phyloP scores from a whole-genome alignment of 2,888 invertebrate genomes.

The Euproctis similis region DNA sequence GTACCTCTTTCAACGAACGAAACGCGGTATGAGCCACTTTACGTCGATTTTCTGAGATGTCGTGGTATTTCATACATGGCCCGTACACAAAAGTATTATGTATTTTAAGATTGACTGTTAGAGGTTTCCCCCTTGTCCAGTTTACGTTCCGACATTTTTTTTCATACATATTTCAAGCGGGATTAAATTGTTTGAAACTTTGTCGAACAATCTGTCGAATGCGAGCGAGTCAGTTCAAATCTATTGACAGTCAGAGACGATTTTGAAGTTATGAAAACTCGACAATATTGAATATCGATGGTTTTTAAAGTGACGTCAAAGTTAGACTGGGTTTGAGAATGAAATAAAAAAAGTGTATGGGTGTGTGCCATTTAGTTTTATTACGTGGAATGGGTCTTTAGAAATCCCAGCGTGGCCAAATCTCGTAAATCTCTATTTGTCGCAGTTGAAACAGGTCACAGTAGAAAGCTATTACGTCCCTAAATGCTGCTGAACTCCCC shows the following conservation, averaged over 20 bases:
- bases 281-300: constrained; percentile 31
- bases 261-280: constrained; percentile 33
- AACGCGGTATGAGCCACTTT: no score
- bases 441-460: constrained; percentile 75
- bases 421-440: constrained; percentile 75
- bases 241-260: constrained; percentile 44
- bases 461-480: constrained; percentile 72
- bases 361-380: constrained; percentile 68
- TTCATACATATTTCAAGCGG: constrained; percentile 52
- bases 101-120: constrained; percentile 22
- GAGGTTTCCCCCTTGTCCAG: constrained; percentile 26
- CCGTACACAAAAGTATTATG: constrained; percentile 21
- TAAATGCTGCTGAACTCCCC: constrained; percentile 73
- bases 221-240: constrained; percentile 35
- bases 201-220: constrained; percentile 46
- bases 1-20: no score
- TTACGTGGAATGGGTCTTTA: constrained; percentile 54
- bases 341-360: constrained; percentile 58
- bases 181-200: constrained; percentile 62
- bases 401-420: constrained; percentile 57
- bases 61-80: no score
- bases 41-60: no score
- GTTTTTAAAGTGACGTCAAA: constrained; percentile 16
- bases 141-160: constrained; percentile 40
- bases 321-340: constrained; percentile 32